Percentiles rank a stretch among this genome's conserved stretches.
phyloP scores from a whole-genome alignment of 2,888 invertebrate genomes.

The Noctua comes region DNA sequence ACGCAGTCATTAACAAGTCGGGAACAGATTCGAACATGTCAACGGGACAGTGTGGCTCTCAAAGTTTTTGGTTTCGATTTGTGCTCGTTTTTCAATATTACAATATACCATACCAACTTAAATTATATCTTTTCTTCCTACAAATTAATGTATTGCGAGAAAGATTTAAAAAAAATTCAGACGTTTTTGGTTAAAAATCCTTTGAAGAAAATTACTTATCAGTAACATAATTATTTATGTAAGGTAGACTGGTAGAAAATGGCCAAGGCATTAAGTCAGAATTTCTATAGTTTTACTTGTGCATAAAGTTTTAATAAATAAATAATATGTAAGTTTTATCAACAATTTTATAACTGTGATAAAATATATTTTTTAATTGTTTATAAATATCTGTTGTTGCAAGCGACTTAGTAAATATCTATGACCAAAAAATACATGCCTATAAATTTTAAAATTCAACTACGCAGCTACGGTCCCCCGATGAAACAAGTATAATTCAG shows the following conservation, averaged over 20 bases:
- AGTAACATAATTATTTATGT: not conserved
- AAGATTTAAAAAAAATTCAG: not conserved
- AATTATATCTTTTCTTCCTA: not conserved
- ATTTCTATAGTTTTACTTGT: too few species aligned
- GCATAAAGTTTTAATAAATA: too few species aligned
- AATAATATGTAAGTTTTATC: not conserved
- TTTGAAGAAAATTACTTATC: not conserved
- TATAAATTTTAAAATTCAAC: not conserved
- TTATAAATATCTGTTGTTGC: not conserved
- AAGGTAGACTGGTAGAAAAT: too few species aligned
- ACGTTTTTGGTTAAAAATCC: not conserved
- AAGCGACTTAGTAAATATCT: not conserved
- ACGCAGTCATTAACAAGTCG: slow-evolving; percentile 89
- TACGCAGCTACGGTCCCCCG: not conserved
- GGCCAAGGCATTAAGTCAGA: too few species aligned
- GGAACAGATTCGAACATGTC: slow-evolving; percentile 80
- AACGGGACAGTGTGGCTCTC: slow-evolving; percentile 71
- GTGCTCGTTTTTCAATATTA: not conserved
- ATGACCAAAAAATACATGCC: not conserved
- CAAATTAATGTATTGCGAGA: not conserved
- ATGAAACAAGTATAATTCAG: not conserved
- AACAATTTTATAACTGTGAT: not conserved
- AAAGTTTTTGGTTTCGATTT: slow-evolving; percentile 70
- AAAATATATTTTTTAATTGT: too few species aligned
- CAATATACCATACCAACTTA: not conserved